Evolutionary conservation across 2,888 invertebrate genomes (phyloP), one percentile per base, ranked within the genome.

Genomic region (Xiphydria camelus): DNA sequence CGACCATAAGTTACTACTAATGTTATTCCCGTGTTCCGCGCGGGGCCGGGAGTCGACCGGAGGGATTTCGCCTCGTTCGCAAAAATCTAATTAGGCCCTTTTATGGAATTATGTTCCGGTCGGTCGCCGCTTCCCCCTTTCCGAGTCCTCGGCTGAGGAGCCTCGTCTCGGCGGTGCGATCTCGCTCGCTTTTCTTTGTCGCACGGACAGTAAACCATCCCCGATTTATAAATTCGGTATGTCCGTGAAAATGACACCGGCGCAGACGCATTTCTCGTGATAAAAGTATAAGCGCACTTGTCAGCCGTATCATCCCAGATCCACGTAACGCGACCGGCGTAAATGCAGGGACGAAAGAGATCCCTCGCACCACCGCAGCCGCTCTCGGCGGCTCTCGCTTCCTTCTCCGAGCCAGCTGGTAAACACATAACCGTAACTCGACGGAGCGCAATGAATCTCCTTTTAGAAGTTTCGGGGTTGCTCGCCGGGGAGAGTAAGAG

Each of bases 1-100:
- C 70, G 64, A 60, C 72, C 69, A 73, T 74, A 73, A 73, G 66
- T 73, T 72, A 70, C 70, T 62, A 62, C 67, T 74, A 74, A 75
- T 74, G 74, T 73, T 72, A 68, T 72, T 73, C 68, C 66, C 71
- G 64, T 73, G 74, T 74, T 70, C 59, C 59, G 55, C 40, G 43
- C 49, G 49, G 49, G 29, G 41, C 47, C 49, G 49, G n/a, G n/a
- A 52, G 51, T 54, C 49, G 45, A 40, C 50, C 44, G 29, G 19
- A 32, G 51, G 56, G 46, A 53, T 57, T 58, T 54, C 55, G 44
- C 25, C 33, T 5, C 37, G 10, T 14, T 12, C 36, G 47, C 48
- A 52, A 58, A 58, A 59, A 58, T 58, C 52, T 59, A 58, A 58
- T 59, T 59, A 58, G 33, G 32, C 22, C 44, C 47, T 44, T 48